Conservation (phyloP, 1,140 invertebrate genomes). For the Aphelenchoides besseyi region DNA sequence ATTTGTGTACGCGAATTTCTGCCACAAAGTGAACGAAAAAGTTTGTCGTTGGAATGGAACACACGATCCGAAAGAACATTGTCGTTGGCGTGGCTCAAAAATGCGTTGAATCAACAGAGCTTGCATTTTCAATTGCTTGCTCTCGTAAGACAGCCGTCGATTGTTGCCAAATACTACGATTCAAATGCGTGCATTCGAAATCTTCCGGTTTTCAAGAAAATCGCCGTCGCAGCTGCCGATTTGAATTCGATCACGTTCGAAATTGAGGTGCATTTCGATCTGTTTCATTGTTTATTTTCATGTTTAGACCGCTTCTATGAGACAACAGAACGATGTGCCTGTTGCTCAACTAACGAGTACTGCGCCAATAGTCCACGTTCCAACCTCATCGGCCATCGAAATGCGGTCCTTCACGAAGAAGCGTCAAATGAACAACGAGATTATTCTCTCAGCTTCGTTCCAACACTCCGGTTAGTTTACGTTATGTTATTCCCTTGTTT, state of each 20-base stretch:
- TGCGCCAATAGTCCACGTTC: conserved; percentile 18
- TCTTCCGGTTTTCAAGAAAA: conserved; percentile 3
- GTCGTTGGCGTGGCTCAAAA: conserved; percentile 17
- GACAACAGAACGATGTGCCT: not conserved
- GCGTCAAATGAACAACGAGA: not conserved
- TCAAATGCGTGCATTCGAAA: conserved; percentile 11
- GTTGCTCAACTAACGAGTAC: conserved; percentile 4
- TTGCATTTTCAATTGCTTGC: conserved; percentile 15
- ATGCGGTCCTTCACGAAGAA: not conserved
- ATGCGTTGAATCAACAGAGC: conserved; percentile 1
- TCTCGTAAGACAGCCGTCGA: conserved; percentile 1
- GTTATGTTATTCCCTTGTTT: not conserved
- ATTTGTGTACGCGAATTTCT: conserved; percentile 11
- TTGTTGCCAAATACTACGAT: conserved; percentile 13
- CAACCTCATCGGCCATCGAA: conserved; percentile 12
- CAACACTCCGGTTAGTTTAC: not conserved
- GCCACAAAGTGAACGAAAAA: not conserved
- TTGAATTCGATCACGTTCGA: not conserved
- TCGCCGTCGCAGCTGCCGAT: not conserved
- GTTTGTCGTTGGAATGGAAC: conserved; percentile 6
- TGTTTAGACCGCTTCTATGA: not conserved
- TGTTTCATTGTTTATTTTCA: not conserved
- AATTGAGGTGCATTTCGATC: not conserved
- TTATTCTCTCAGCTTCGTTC: conserved; percentile 21
- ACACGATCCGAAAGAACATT: not conserved